Evolutionary conservation across 2,113 vertebrate species (phyloP).

Genomic region (Canis aureus): DNA sequence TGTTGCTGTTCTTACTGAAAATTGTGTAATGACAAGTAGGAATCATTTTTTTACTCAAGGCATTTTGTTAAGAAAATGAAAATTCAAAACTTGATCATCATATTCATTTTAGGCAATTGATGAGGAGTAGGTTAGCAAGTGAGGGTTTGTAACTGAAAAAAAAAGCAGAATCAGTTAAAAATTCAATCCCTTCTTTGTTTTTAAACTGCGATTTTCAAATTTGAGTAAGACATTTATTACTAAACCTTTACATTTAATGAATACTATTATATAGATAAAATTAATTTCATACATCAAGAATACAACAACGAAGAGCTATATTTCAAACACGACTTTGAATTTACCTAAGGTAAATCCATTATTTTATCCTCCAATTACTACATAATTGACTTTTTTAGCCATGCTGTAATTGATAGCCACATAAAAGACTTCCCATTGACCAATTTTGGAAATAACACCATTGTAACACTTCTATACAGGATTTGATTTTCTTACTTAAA

Average conservation of each 20-base stretch:
- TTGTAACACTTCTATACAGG: slow-evolving; percentile 35
- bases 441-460: slow-evolving; percentile 74
- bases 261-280: slow-evolving; percentile 79
- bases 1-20: neutral
- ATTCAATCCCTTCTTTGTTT: slow-evolving; percentile 39
- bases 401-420: slow-evolving; percentile 76
- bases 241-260: slow-evolving; percentile 78
- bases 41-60: neutral
- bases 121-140: neutral
- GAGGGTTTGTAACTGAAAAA: neutral
- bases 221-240: slow-evolving; percentile 63
- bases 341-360: slow-evolving; percentile 79
- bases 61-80: slow-evolving; percentile 11
- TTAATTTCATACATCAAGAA: slow-evolving; percentile 79
- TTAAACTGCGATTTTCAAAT: slow-evolving; percentile 59
- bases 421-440: slow-evolving; percentile 79
- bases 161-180: slow-evolving; percentile 47
- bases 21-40: neutral
- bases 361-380: slow-evolving; percentile 81
- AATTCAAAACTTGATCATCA: slow-evolving; percentile 20
- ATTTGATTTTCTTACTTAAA: slow-evolving; percentile 71
- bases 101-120: slow-evolving; percentile 18
- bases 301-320: slow-evolving; percentile 73
- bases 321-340: slow-evolving; percentile 80
- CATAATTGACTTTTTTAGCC: slow-evolving; percentile 81